Percentiles rank a stretch among this genome's conserved stretches.
These are phyloP conservation scores for Drosophila ezoana DNA, from an alignment of 2,888 invertebrate species.

Conservation along the genomic window DNA sequence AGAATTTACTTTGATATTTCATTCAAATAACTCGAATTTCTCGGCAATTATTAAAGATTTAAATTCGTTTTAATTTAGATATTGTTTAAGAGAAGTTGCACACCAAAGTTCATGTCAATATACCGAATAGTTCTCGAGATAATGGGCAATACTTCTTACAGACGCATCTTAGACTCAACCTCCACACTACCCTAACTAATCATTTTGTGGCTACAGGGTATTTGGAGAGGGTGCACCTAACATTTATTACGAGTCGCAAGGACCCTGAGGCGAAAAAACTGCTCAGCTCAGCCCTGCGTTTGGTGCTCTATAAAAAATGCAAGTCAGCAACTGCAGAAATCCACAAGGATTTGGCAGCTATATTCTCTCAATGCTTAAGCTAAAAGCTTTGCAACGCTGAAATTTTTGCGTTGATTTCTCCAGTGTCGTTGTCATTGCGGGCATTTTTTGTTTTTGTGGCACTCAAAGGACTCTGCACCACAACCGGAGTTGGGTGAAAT, in stretches of 20 bases:
- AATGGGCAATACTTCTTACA: no score
- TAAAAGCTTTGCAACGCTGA: conserved; percentile 62
- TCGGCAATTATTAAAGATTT: no score
- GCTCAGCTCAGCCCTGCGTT: conserved; percentile 18
- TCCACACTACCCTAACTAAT: background rate
- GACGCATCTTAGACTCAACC: background rate
- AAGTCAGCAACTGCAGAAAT: conserved; percentile 71
- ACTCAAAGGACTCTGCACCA: conserved; percentile 42
- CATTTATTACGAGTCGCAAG: conserved; percentile 58
- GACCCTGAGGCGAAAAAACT: conserved; percentile 22
- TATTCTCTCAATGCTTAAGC: conserved; percentile 62
- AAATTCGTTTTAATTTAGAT: no score
- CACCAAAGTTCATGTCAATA: no score
- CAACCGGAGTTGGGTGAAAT: conserved; percentile 15
- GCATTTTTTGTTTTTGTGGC: conserved; percentile 38
- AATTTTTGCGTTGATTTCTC: conserved; percentile 66
- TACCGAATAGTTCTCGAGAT: no score
- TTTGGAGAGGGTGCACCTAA: conserved; percentile 28
- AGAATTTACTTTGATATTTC: no score
- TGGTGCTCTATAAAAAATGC: conserved; percentile 60
- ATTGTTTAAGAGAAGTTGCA: no score
- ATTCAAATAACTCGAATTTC: no score
- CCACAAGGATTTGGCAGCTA: conserved; percentile 69
- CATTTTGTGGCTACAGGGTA: conserved; percentile 6
- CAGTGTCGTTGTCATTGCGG: conserved; percentile 46